Evolutionary conservation across 1,140 invertebrate species (phyloP), one percentile per base, ranked within the genome.

Genomic region (Procambarus virginalis): DNA sequence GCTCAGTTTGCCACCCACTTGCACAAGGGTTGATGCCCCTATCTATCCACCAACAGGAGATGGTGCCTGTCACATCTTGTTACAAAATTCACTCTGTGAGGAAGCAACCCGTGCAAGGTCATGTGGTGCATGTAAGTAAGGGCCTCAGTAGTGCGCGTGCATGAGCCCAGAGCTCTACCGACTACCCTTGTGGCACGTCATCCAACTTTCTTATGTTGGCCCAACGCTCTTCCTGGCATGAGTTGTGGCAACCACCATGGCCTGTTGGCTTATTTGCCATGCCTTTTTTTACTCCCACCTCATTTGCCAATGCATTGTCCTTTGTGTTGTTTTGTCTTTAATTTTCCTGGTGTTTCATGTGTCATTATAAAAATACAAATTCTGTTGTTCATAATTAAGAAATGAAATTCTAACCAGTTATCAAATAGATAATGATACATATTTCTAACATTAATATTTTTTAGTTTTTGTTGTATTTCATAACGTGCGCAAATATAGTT

Each of bases 111-210:
- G 22, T 86, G 70, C 83, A 81, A 85, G 83, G 83, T 75, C 78
- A 90, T 85, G 84, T 90, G 83, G 89, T 90, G 34, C 89, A 86
- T 90, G 83, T 85, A 85, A 86, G 89, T 86, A 90, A 85, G 79
- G 88, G 82, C 48, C 60, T 51, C 5, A 75, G 58, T 84, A 64
- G 60, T 84, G 80, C 73, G 64, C 79, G 82, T 77, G 76, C 76
- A 86, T 68, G 84, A 86, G 84, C 84, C 86, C 46, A 48, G 78
- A 76, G 73, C 81, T 84, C 87, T 55, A 84, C 81, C 81, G 20
- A 82, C 58, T 51, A 89, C 73, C 87, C 87, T 83, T 51, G 60
- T 64, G 75, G 48, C 75, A 86, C 48, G 49, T 86, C 73, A 6
- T 80, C 45, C 51, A 48, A 68, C 58, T 85, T 45, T 84, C 60